A percentile compares a stretch with the other conserved stretches of the same genome.
phyloP scores from a whole-genome alignment of 1,140 invertebrate species.

The Probaryconus sp. region DNA sequence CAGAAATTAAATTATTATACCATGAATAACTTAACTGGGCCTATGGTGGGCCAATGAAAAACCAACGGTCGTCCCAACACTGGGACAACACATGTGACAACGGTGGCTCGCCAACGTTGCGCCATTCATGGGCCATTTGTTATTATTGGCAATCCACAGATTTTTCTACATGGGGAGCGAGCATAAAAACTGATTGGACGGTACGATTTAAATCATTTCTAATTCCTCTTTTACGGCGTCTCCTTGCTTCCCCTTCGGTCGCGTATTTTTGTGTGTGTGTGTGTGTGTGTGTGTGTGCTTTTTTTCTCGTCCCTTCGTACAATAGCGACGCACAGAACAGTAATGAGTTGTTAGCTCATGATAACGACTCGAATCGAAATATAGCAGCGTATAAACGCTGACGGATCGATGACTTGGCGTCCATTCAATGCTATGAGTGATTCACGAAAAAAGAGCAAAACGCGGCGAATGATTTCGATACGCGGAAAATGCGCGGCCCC shows the following conservation, averaged over 20 bases:
- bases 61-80: too few species aligned
- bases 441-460: slow-evolving; percentile 62
- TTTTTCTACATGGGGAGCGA: too few species aligned
- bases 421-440: slow-evolving; percentile 60
- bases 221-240: slow-evolving; percentile 32
- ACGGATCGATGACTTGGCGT: slow-evolving; percentile 58
- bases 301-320: slow-evolving; percentile 36
- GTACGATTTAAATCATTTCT: slow-evolving; percentile 49
- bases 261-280: slow-evolving; percentile 35
- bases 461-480: slow-evolving; percentile 58
- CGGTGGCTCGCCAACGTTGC: too few species aligned
- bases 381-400: slow-evolving; percentile 53
- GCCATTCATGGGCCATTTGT: too few species aligned
- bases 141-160: too few species aligned
- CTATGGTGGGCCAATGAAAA: too few species aligned
- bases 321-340: slow-evolving; percentile 41
- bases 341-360: slow-evolving; percentile 55
- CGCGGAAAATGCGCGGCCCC: slow-evolving; percentile 41
- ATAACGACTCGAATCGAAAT: slow-evolving; percentile 58
- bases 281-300: too few species aligned
- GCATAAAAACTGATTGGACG: slow-evolving; percentile 13
- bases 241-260: slow-evolving; percentile 9
- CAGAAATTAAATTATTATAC: too few species aligned
- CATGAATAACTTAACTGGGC: too few species aligned
- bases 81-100: too few species aligned